Base-by-base conservation (phyloP, 2,797 vertebrate genomes). In the Xiphorhynchus erythropygius region DNA sequence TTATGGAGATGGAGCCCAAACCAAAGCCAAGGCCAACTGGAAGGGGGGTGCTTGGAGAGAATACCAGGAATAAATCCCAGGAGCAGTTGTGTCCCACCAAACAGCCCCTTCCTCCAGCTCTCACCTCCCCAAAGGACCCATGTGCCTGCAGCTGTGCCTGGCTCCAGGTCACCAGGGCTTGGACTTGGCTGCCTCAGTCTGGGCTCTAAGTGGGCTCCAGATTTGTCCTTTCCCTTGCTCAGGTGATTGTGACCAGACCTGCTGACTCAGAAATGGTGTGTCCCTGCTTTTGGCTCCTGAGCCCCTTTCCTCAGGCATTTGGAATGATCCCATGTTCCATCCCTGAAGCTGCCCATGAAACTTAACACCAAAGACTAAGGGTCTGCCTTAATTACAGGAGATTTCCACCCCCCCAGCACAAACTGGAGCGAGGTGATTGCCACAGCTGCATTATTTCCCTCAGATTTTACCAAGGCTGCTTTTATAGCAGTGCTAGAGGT, bases 371-470 rank as follows among this genome's bases (percentile, higher is more conserved):
- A 67, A 83, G 59, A 42, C 55, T 70, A 18, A 79, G 53, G 62
- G 56, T 83, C 71, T 90, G 18, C n/a, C 46, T 86, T 85, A 74
- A 82, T 85, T 77, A 53, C 56, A 42, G 41, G 14, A 77, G 68
- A 32, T 13, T 12, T 76, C 47, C 49, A n/a, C 19, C 37, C 63
- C 62, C 52, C 33, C n/a, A 64, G 78, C 59, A 70, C 62, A 57
- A 56, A 96, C 83, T 94, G 91, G 84, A 95, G 95, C 55, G 96
- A 97, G 96, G 97, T 92, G 93, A 92, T 91, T 96, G 94, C 82
- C 95, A 94, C 96, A 95, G 95, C 85, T 95, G 94, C 94, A 97
- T 96, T 97, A 68, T 94, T 94, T 83, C 84, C 95, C 88, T 87
- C 86, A 89, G 85, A 37, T 79, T 95, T 84, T 92, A 91, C 93